Evolutionary conservation across 1,140 invertebrate species (phyloP).

Genomic region (Drosophila teissieri): DNA sequence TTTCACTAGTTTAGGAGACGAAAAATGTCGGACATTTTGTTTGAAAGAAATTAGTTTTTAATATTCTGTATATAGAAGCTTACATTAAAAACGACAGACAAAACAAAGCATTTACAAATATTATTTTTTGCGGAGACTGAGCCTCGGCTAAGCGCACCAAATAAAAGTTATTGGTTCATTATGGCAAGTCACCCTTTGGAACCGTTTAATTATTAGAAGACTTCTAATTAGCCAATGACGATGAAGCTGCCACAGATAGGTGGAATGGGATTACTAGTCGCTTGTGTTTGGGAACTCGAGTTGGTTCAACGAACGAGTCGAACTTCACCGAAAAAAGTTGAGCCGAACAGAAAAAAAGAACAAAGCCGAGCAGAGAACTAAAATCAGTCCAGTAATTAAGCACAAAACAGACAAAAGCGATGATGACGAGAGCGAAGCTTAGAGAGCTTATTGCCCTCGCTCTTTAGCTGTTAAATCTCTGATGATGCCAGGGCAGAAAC

Average conservation of each 20-base stretch:
- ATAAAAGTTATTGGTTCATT: conserved; percentile 38
- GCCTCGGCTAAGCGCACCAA: conserved; percentile 27
- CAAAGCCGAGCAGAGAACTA: not conserved
- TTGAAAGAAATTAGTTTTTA: too few species aligned
- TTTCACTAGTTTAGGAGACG: too few species aligned
- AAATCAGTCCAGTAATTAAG: conserved; percentile 49
- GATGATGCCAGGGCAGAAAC: conserved; percentile 30
- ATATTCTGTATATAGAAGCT: too few species aligned
- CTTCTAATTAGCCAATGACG: conserved; percentile 76
- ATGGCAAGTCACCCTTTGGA: conserved; percentile 50
- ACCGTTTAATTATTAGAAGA: conserved; percentile 51
- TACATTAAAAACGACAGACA: too few species aligned
- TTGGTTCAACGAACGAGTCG: conserved; percentile 12
- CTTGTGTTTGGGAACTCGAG: conserved; percentile 9
- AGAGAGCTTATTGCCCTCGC: conserved; percentile 35
- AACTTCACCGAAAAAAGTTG: conserved; percentile 21
- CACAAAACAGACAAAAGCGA: conserved; percentile 37
- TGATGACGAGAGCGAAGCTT: conserved; percentile 17
- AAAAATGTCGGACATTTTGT: too few species aligned
- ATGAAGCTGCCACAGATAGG: conserved; percentile 18
- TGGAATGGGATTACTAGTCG: conserved; percentile 1
- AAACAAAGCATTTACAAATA: too few species aligned
- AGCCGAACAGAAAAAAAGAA: conserved; percentile 4
- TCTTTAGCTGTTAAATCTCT: conserved; percentile 47
- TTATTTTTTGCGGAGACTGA: not conserved